Evolutionary conservation across 2,113 vertebrate genomes (phyloP), one percentile per base, ranked within the genome.

Genomic region (Nycticorax nycticorax): DNA sequence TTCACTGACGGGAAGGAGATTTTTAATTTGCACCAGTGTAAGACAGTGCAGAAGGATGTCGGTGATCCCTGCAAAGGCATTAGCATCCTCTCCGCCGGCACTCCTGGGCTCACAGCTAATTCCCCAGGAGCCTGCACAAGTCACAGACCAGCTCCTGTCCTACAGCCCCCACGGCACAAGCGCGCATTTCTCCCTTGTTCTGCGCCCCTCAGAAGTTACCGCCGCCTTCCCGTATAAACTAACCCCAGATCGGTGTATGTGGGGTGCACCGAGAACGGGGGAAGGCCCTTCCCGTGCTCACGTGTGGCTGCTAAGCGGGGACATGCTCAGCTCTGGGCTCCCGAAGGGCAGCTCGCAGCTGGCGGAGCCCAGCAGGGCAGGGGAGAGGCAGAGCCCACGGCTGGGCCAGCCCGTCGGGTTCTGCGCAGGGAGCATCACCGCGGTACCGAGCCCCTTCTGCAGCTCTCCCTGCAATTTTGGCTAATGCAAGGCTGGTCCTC

Each of bases 181-280:
- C 81, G 10, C 4, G 0, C 2, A 2, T 27, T 14, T 5, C 20
- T 28, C n/a, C 14, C 8, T 28, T 10, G 1, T 20, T 14, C 52
- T 5, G 35, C 5, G 0, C 75, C 9, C 47, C 82, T 23, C 75
- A 0, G 32, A 10, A 32, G 10, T 39, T 7, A 1, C 37, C 3
- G 0, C 8, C 53, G 3, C 10, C 57, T 22, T 20, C 48, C 3
- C 8, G 8, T 57, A 0, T 7, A 12, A 55, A 2, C 35, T 6
- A 1, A 8, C 21, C 68, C 62, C 14, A 1, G 33, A 0, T 0
- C 1, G 16, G 47, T 3, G 4, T 16, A 1, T 0, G 17, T 3
- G 64, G 55, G 48, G 55, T 11, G 10, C 76, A 2, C 32, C 0
- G 23, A 22, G 74, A 20, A 8, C 0, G 37, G 66, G 77, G 37